Conservation (phyloP, 1,140 invertebrate genomes). For the Drosophila pandora region DNA sequence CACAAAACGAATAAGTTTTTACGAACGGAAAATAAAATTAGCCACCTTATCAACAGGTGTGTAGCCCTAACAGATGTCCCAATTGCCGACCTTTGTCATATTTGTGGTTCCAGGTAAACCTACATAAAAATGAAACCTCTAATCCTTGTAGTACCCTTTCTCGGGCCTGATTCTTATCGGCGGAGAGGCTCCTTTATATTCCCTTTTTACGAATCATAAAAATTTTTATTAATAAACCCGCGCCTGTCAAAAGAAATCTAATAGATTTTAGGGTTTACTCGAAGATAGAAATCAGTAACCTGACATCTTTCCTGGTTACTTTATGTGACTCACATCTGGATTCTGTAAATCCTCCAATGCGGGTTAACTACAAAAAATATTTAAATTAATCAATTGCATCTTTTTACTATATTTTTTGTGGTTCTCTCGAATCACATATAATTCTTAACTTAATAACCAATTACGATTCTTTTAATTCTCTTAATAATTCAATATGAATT, state of each 20-base stretch:
- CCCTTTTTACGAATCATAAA: slow-evolving; percentile 57
- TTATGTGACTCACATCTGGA: slow-evolving; percentile 52
- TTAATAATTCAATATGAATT: slow-evolving; percentile 38
- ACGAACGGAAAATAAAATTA: slow-evolving; percentile 63
- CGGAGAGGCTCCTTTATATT: slow-evolving; percentile 33
- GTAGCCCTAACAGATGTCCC: slow-evolving; percentile 62
- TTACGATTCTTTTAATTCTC: slow-evolving; percentile 7
- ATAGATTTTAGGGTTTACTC: slow-evolving; percentile 55
- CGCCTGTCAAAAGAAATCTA: slow-evolving; percentile 69
- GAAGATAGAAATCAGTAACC: slow-evolving; percentile 64
- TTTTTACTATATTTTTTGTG: too few relatives aligned
- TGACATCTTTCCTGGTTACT: slow-evolving; percentile 58
- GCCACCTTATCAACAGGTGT: slow-evolving; percentile 74
- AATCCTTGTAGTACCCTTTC: slow-evolving; percentile 63
- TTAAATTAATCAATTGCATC: background rate
- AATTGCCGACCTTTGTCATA: slow-evolving; percentile 35
- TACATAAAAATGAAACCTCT: slow-evolving; percentile 44
- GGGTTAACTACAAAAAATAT: background rate
- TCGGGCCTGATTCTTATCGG: slow-evolving; percentile 57
- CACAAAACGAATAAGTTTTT: slow-evolving; percentile 41
- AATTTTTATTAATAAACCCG: slow-evolving; percentile 74
- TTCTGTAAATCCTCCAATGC: background rate
- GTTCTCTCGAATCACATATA: too few relatives aligned
- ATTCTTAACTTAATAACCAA: slow-evolving; percentile 24
- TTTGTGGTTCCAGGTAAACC: slow-evolving; percentile 42